These are phyloP conservation scores for Anorthoa munda DNA, from an alignment of 2,888 invertebrate species.

Conservation along the genomic window DNA sequence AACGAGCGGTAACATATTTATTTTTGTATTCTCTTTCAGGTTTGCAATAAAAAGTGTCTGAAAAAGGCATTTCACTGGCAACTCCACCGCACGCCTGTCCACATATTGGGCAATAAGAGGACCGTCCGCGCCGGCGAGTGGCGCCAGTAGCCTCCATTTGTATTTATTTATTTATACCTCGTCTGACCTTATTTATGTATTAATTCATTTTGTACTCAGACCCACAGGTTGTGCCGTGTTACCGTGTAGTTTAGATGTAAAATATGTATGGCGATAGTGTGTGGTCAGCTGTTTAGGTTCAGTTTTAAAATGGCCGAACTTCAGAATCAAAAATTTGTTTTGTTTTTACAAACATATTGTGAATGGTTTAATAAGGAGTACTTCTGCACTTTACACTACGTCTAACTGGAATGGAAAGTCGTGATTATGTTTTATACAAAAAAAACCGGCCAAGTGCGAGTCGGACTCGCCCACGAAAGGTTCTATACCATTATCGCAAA, in stretches of 20 bases:
- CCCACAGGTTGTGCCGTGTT: constrained; percentile 65
- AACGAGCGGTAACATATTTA: too few species aligned
- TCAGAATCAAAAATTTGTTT: not conserved
- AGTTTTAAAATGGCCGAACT: not conserved
- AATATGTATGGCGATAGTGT: constrained; percentile 43
- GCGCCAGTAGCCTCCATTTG: constrained; percentile 90
- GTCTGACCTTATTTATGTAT: constrained; percentile 88
- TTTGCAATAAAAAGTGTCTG: not conserved
- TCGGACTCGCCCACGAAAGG: too few species aligned
- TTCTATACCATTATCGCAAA: too few species aligned
- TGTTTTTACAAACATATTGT: too few species aligned
- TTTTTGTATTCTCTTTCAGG: too few species aligned
- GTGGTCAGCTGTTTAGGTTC: constrained; percentile 25
- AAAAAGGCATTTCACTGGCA: not conserved
- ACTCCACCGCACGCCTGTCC: constrained; percentile 75
- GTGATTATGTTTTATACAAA: not conserved
- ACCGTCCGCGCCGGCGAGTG: constrained; percentile 84
- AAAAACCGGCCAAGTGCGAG: too few species aligned
- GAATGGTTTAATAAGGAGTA: too few species aligned
- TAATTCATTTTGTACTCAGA: constrained; percentile 82
- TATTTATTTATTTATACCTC: constrained; percentile 89
- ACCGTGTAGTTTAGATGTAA: constrained; percentile 57
- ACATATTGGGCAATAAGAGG: constrained; percentile 85
- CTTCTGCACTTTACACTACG: not conserved
- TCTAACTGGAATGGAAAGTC: not conserved